Evolutionary conservation across 2,797 vertebrate species (phyloP).

Genomic region (Melopsittacus undulatus): DNA sequence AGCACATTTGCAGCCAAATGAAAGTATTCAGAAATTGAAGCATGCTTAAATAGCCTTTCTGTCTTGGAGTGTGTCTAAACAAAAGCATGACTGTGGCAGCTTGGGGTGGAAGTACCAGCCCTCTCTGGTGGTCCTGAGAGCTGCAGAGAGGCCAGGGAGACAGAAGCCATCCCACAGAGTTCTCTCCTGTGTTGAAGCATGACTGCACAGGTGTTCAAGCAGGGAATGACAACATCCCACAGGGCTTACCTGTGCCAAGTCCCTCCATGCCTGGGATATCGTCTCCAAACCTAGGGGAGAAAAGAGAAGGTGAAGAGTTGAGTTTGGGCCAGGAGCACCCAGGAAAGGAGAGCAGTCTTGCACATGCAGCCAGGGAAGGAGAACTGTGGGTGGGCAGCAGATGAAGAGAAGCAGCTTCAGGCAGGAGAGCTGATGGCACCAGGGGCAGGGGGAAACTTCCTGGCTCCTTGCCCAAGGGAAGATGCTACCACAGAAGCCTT

Average conservation of each 20-base stretch:
- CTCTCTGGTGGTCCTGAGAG: neutral
- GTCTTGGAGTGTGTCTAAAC: neutral
- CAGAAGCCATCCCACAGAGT: neutral
- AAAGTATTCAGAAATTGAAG: neutral
- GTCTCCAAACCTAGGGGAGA: slow-evolving; percentile 87
- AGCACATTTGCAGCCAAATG: neutral
- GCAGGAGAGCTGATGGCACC: neutral
- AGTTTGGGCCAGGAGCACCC: neutral
- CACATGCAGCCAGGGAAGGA: neutral
- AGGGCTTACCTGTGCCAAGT: slow-evolving; percentile 81
- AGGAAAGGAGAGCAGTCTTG: neutral
- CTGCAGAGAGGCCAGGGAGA: neutral
- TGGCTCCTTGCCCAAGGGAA: neutral
- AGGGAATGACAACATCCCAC: neutral
- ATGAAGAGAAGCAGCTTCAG: neutral
- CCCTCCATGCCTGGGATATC: slow-evolving; percentile 99
- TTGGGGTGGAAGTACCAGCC: neutral
- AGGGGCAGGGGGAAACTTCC: neutral
- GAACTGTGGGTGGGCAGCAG: neutral
- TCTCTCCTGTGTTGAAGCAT: neutral
- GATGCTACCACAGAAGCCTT: neutral
- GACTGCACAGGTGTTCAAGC: neutral
- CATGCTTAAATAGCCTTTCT: neutral
- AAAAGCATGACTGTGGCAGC: neutral
- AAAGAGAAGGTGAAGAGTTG: neutral